phyloP scores from a whole-genome alignment of 1,140 invertebrate species.

The Aphis craccivora region DNA sequence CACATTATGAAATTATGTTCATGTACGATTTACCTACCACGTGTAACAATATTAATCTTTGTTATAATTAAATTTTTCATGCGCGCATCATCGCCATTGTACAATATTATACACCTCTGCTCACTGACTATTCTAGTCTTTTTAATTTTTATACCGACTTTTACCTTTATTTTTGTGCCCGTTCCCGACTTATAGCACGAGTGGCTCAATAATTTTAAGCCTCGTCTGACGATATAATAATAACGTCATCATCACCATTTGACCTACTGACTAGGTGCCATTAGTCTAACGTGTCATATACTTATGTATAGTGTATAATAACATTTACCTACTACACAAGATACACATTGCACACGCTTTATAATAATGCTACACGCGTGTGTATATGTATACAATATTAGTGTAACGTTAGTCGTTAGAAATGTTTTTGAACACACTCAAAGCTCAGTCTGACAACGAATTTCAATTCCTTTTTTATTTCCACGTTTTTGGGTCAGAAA shows the following conservation, averaged over 20 bases:
- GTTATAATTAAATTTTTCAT: too few relatives aligned
- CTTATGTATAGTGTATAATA: too few relatives aligned
- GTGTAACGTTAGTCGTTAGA: not conserved
- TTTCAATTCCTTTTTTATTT: not conserved
- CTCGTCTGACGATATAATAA: constrained; percentile 1
- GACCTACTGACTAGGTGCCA: constrained; percentile 1
- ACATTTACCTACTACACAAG: not conserved
- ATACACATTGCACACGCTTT: not conserved
- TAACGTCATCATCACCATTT: not conserved
- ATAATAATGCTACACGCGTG: not conserved
- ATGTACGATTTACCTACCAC: too few relatives aligned
- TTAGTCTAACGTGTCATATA: not conserved
- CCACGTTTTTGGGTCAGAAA: not conserved
- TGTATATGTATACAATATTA: not conserved
- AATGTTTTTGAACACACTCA: not conserved
- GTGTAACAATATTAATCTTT: too few relatives aligned
- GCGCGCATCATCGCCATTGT: not conserved
- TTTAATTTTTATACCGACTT: too few relatives aligned
- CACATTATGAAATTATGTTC: too few relatives aligned
- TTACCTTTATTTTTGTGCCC: too few relatives aligned
- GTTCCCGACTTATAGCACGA: not conserved
- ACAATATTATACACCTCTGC: not conserved
- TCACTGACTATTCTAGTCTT: not conserved
- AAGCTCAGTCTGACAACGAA: not conserved
- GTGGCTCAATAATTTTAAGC: not conserved